Conservation (phyloP, 2,888 invertebrate genomes). For the Bhutanitis thaidina region DNA sequence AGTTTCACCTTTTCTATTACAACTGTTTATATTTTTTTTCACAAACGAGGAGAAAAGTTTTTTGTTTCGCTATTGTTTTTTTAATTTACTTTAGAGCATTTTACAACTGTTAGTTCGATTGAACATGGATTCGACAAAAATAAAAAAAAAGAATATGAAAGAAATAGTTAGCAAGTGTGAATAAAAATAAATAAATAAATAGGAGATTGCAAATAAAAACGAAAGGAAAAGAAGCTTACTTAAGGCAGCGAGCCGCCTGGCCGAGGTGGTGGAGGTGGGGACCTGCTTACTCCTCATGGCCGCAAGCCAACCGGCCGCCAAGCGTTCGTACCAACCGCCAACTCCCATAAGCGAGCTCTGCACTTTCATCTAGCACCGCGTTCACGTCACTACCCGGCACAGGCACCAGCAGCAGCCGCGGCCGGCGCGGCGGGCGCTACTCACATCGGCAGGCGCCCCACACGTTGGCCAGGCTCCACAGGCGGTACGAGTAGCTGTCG, state of each 20-base stretch:
- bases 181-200: conserved; percentile 29
- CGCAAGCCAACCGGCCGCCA: conserved; percentile 75
- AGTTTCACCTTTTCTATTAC: conserved; percentile 52
- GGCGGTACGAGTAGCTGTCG: conserved; percentile 87
- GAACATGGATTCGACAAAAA: neutral
- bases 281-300: conserved; percentile 79
- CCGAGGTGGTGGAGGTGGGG: conserved; percentile 75
- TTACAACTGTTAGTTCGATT: neutral
- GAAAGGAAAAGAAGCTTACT: conserved; percentile 78
- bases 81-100: neutral
- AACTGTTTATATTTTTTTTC: neutral
- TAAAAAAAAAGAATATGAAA: neutral
- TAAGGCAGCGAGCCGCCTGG: conserved; percentile 77
- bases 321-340: conserved; percentile 73
- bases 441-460: conserved; percentile 88
- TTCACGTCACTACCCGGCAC: conserved; percentile 42
- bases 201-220: conserved; percentile 64
- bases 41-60: neutral
- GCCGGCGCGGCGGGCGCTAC: conserved; percentile 62
- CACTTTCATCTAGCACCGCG: conserved; percentile 70
- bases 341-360: conserved; percentile 75
- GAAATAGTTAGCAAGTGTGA: neutral
- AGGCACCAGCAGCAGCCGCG: neutral
- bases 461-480: conserved; percentile 88
- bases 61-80: neutral